These are phyloP conservation scores for Sarcophaga variegata DNA, from an alignment of 2,888 invertebrate species.

Conservation along the genomic window DNA sequence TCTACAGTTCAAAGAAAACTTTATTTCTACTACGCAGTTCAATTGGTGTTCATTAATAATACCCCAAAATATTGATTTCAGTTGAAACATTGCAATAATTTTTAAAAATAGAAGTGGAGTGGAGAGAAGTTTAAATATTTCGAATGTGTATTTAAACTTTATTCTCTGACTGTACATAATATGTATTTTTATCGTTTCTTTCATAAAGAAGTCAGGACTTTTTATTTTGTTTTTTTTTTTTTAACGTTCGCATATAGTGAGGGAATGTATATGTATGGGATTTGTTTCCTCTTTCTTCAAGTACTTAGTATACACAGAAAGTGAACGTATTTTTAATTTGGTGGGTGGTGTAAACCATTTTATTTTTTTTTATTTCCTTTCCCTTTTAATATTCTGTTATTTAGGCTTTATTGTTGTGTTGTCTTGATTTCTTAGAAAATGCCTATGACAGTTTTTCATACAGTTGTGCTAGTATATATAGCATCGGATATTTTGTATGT, in stretches of 20 bases:
- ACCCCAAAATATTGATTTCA: no score
- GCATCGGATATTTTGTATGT: background rate
- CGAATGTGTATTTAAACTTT: no score
- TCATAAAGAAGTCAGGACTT: no score
- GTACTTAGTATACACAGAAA: background rate
- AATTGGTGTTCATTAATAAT: no score
- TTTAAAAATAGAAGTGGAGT: no score
- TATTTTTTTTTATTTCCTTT: constrained; percentile 65
- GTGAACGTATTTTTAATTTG: background rate
- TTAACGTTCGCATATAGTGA: background rate
- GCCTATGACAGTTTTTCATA: constrained; percentile 23
- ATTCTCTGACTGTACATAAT: no score
- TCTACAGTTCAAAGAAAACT: no score
- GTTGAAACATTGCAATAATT: no score
- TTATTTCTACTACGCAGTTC: no score
- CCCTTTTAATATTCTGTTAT: background rate
- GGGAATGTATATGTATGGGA: background rate
- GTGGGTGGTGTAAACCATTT: constrained; percentile 34
- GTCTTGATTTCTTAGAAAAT: background rate
- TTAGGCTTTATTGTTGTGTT: constrained; percentile 16
- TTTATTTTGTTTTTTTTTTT: constrained; percentile 23
- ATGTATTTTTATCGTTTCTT: no score
- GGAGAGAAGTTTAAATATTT: no score
- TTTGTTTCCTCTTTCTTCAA: background rate
- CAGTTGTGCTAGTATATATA: background rate